These are phyloP conservation scores for Esperia sulphurella DNA, from an alignment of 2,888 invertebrate genomes.

Conservation along the genomic window DNA sequence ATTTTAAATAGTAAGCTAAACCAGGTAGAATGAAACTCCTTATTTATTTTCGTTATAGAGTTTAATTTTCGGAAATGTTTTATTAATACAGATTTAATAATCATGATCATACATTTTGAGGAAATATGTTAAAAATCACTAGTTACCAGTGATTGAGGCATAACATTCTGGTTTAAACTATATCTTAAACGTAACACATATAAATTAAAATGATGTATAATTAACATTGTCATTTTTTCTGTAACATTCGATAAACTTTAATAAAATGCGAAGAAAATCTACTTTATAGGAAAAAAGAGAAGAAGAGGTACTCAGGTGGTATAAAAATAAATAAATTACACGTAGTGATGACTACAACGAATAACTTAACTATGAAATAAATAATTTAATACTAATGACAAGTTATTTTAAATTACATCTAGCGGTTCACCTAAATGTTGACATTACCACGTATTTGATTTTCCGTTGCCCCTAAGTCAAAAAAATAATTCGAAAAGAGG, in stretches of 20 bases:
- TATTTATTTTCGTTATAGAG: constrained; percentile 20
- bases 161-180: neutral
- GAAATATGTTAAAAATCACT: neutral
- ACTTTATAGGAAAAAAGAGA: constrained; percentile 45
- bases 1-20: too few relatives aligned
- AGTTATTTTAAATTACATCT: constrained; percentile 75
- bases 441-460: constrained; percentile 34
- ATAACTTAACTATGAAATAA: constrained; percentile 67
- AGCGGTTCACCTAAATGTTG: constrained; percentile 69
- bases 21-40: constrained; percentile 5
- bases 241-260: constrained; percentile 41
- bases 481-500: constrained; percentile 60
- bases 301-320: constrained; percentile 77
- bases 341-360: constrained; percentile 61
- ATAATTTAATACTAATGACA: constrained; percentile 78
- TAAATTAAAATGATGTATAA: neutral
- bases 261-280: constrained; percentile 21
- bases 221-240: constrained; percentile 2
- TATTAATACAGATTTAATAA: constrained; percentile 18
- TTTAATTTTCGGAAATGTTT: constrained; percentile 27
- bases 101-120: neutral
- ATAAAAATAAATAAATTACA: constrained; percentile 64
- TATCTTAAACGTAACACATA: neutral
- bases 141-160: neutral
- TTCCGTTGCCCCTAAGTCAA: constrained; percentile 74